These are phyloP conservation scores for Cantharis rufa DNA, from an alignment of 2,888 invertebrate genomes.

Conservation along the genomic window DNA sequence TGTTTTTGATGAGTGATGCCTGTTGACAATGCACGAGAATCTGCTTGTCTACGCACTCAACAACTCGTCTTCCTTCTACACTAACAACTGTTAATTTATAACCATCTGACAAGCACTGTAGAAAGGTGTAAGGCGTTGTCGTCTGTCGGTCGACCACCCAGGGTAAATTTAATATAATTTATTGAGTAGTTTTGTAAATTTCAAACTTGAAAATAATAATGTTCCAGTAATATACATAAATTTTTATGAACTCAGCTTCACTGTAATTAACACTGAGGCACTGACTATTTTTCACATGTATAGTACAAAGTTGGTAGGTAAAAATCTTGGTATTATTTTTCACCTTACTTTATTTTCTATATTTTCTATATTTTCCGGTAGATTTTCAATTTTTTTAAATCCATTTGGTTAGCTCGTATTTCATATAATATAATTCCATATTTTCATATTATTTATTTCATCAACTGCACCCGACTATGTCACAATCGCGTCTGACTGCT, in stretches of 20 bases:
- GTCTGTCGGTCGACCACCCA: constrained; percentile 27
- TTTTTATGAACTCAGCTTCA: not conserved
- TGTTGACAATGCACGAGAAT: constrained; percentile 13
- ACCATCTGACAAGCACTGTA: constrained; percentile 21
- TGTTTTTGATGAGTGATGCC: constrained; percentile 1
- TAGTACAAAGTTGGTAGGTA: too few relatives aligned
- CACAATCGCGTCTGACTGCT: too few relatives aligned
- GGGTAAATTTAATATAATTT: constrained; percentile 15
- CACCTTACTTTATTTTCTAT: too few relatives aligned
- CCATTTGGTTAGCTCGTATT: too few relatives aligned
- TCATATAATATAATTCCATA: too few relatives aligned
- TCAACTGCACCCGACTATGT: too few relatives aligned
- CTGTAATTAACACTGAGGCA: not conserved
- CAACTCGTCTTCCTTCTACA: constrained; percentile 16
- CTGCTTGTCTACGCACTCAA: constrained; percentile 20
- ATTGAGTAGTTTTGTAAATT: constrained; percentile 13
- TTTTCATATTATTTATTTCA: too few relatives aligned
- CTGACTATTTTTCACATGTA: too few relatives aligned
- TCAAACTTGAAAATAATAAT: not conserved
- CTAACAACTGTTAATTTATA: constrained; percentile 28
- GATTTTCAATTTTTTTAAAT: too few relatives aligned
- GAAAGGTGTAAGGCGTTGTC: constrained; percentile 24
- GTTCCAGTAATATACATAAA: not conserved
- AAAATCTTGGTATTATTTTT: too few relatives aligned
- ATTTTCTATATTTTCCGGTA: too few relatives aligned